These are phyloP conservation scores for Halcyon badia DNA, from an alignment of 2,797 vertebrate species.

Conservation along the genomic window DNA sequence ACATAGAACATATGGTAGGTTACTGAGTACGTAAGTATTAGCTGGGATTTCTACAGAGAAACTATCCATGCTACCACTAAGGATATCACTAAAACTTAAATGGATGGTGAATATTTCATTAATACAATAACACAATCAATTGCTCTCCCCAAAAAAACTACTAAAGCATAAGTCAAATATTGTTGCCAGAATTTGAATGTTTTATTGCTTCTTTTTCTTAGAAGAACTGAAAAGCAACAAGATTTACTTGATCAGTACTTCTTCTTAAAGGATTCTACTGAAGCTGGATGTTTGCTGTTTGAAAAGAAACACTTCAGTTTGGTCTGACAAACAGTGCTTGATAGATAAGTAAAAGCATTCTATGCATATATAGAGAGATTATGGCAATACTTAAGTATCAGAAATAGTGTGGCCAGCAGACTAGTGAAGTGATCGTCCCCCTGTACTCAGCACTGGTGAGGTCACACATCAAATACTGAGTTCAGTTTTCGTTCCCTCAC, in stretches of 20 bases:
- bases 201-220: not conserved
- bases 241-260: constrained; percentile 12
- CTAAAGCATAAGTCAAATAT: not conserved
- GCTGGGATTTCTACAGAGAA: not conserved
- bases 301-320: not conserved
- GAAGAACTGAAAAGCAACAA: constrained; percentile 56
- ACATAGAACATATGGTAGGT: constrained; percentile 23
- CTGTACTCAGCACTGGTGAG: not conserved
- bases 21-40: constrained; percentile 15
- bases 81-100: not conserved
- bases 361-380: not conserved
- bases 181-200: not conserved
- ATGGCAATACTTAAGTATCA: not conserved
- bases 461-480: fast-evolving
- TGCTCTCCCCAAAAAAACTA: not conserved
- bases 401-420: not conserved
- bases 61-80: not conserved
- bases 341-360: not conserved
- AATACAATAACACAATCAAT: not conserved
- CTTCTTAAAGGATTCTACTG: not conserved
- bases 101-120: not conserved
- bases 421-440: fast-evolving
- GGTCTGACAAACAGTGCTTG: not conserved
- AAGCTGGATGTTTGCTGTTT: not conserved
- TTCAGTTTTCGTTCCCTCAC: not conserved